These are phyloP conservation scores for Archocentrus centrarchus DNA, from an alignment of 2,113 vertebrate genomes.

Conservation along the genomic window DNA sequence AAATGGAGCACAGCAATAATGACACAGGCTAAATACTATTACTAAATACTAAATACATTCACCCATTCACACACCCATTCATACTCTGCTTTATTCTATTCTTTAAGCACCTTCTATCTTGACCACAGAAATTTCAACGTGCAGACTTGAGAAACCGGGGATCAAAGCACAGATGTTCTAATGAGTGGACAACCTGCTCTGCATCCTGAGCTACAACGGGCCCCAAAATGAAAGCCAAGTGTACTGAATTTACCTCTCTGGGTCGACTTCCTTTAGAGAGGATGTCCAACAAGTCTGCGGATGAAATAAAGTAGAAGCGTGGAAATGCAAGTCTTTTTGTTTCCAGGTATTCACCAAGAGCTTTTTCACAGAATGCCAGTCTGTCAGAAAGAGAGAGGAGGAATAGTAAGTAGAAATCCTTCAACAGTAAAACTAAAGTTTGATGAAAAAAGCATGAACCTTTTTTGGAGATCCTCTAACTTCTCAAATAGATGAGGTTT, in stretches of 20 bases:
- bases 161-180: background rate
- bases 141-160: background rate
- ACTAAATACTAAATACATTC: background rate
- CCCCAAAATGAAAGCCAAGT: background rate
- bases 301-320: conserved; percentile 86
- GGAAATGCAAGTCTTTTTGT: conserved; percentile 84
- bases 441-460: conserved; percentile 65
- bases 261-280: conserved; percentile 84
- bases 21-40: background rate
- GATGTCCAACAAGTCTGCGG: conserved; percentile 85
- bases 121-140: background rate
- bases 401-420: background rate
- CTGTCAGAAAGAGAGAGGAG: conserved; percentile 58
- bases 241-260: conserved; percentile 73
- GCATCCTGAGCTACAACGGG: background rate
- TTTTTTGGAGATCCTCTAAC: conserved; percentile 83
- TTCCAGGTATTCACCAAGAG: conserved; percentile 84
- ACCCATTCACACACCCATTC: background rate
- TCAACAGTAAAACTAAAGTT: background rate
- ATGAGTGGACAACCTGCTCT: background rate
- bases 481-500: conserved; percentile 79
- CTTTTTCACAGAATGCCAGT: conserved; percentile 85
- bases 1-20: background rate
- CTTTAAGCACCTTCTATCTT: background rate
- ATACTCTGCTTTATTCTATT: no score